phyloP scores from a whole-genome alignment of 2,113 vertebrate species.

The Notothenia coriiceps region DNA sequence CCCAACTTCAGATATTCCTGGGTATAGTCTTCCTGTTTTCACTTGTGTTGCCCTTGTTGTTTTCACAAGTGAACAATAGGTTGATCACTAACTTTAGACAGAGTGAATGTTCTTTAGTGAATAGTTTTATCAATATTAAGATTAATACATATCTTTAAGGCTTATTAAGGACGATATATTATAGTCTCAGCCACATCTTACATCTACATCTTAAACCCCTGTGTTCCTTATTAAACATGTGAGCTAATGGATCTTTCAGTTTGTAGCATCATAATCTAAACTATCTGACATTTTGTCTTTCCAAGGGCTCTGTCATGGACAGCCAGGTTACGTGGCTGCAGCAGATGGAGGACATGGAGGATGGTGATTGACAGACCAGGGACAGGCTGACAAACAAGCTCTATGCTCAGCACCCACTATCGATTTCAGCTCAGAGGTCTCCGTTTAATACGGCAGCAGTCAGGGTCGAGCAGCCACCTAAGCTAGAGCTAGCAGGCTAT shows the following conservation, averaged over 20 bases:
- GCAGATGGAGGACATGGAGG: constrained; percentile 55
- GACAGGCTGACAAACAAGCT: constrained; percentile 75
- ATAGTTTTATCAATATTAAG: too few species aligned
- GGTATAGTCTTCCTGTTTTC: not conserved
- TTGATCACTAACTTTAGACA: too few species aligned
- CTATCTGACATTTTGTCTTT: constrained; percentile 53
- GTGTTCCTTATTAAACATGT: constrained; percentile 13
- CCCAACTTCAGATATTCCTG: not conserved
- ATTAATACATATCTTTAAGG: too few species aligned
- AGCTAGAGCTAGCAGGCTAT: constrained; percentile 56
- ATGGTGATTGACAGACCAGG: constrained; percentile 77
- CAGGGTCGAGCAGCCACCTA: constrained; percentile 65
- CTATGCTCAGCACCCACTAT: constrained; percentile 65
- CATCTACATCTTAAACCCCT: constrained; percentile 1
- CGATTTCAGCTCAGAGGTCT: constrained; percentile 79
- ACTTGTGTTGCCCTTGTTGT: not conserved
- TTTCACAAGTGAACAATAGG: not conserved
- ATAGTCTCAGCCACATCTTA: not conserved
- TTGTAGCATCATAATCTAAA: constrained; percentile 56
- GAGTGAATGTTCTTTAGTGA: too few species aligned
- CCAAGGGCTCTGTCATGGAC: constrained; percentile 58
- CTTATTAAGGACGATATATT: too few species aligned
- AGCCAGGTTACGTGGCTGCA: constrained; percentile 40
- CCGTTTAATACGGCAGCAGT: constrained; percentile 69
- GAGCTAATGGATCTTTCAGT: constrained; percentile 40